Conservation (phyloP, 2,797 vertebrate species). For the Pristis pectinata region DNA sequence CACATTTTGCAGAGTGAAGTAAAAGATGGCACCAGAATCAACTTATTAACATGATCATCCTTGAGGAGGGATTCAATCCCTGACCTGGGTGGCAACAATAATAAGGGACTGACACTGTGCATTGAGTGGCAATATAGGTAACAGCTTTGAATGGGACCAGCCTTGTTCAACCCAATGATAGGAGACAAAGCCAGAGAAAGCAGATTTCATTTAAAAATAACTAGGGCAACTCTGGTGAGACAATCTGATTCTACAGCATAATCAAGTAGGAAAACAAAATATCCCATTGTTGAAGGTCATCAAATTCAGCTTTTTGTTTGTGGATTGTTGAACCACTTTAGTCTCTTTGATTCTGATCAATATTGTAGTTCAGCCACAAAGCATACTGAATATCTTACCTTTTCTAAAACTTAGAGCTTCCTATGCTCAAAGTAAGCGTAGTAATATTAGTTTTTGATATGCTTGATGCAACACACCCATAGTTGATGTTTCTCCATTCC, state of each 20-base stretch:
- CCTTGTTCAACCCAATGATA: no score
- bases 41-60: neutral
- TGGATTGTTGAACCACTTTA: neutral
- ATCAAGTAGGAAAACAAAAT: neutral
- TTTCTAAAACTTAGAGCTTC: neutral
- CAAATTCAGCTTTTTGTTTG: neutral
- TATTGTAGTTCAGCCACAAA: neutral
- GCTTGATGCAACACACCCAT: neutral
- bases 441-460: neutral
- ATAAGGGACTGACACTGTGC: neutral
- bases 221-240: neutral
- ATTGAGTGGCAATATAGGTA: neutral
- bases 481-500: neutral
- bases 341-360: neutral
- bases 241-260: neutral
- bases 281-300: neutral
- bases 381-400: neutral
- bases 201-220: neutral
- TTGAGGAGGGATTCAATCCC: neutral
- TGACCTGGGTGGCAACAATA: neutral
- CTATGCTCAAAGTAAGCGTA: neutral
- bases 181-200: neutral
- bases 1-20: neutral
- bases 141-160: neutral
- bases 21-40: neutral